Evolutionary conservation across 2,113 vertebrate species (phyloP), one percentile per base, ranked within the genome.

Genomic region (Martes martes): DNA sequence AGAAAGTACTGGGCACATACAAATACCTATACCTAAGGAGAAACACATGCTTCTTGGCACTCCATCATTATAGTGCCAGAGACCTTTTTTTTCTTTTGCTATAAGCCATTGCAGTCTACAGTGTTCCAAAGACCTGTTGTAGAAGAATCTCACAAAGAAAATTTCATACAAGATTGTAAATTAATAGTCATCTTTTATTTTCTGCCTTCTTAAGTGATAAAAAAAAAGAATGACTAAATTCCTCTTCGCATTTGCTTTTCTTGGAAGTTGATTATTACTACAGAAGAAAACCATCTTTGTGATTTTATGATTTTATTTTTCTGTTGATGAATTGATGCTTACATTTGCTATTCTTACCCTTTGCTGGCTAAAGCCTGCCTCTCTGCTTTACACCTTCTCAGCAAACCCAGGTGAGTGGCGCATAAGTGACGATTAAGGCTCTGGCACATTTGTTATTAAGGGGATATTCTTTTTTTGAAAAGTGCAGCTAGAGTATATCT

Each of bases 321-420:
- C 33, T 76, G 7, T 79, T 98, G 97, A 99, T 86, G 85, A 96
- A 97, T 97, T 98, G 98, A 98, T 98, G 98, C 98, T 99, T 98
- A 94, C 55, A 92, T 80, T 98, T 99, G 98, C 98, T 99, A 73
- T 99, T 99, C 98, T 99, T 99, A 98, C 98, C 98, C 98, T 98
- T 98, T 99, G 98, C 99, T 99, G 98, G 98, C 99, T 98, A 99
- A 99, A 99, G 98, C 98, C 98, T 99, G 97, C 98, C 98, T 98
- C 97, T 98, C 98, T 98, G 98, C 98, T 98, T 99, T 98, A 93
- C 98, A 98, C 81, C 98, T 98, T 98, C 98, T 98, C 98, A 98
- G 97, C 98, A 98, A 98, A 97, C 97, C 97, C 98, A 99, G 99
- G 99, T 99, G 99, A 99, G 99, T 99, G 98, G 98, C 94, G 95